Evolutionary conservation across 2,797 vertebrate species (phyloP), one percentile per base, ranked within the genome.

Genomic region (Pangasius macronema): DNA sequence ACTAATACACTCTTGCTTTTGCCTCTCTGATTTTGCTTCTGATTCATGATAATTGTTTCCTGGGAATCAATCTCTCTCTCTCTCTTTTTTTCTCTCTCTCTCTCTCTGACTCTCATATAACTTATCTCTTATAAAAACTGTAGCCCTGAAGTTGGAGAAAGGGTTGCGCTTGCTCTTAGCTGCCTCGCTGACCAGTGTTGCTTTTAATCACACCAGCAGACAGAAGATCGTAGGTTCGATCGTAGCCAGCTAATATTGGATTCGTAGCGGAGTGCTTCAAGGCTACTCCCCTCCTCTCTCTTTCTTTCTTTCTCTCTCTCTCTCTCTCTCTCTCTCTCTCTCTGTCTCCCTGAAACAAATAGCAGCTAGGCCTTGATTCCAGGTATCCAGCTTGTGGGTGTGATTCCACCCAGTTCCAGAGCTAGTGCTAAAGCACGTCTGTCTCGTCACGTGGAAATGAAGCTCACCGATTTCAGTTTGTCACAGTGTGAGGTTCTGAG

Each of bases 201-300:
- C 77, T 83, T 82, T 86, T 86, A 86, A 86, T 86, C 77, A 86
- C 85, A 70, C 65, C 68, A 72, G 85, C 53, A 86, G 57, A 65
- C 65, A 61, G 77, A 82, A 72, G 85, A 77, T 81, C 42, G n/a
- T 46, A 3, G 84, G 39, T 85, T 82, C 27, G 16, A 76, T 87
- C 82, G 49, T 42, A 33, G 72, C 33, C 13, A 55, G 72, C 72
- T 63, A 83, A 84, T 84, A 84, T 77, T 75, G 82, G 81, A 77
- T 77, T 87, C 57, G 72, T 67, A 57, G 16, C 11, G 5, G 36
- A 84, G 46, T 51, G 70, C 46, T 83, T 87, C 70, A 77, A 63
- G 86, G 70, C 81, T 76, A 18, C 72, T 22, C 16, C 3, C 49
- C 61, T 11, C 36, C 65, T 24, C 33, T 7, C 53, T 3, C 11